Conservation (phyloP, 2,888 invertebrate species). For the Ceramica pisi region DNA sequence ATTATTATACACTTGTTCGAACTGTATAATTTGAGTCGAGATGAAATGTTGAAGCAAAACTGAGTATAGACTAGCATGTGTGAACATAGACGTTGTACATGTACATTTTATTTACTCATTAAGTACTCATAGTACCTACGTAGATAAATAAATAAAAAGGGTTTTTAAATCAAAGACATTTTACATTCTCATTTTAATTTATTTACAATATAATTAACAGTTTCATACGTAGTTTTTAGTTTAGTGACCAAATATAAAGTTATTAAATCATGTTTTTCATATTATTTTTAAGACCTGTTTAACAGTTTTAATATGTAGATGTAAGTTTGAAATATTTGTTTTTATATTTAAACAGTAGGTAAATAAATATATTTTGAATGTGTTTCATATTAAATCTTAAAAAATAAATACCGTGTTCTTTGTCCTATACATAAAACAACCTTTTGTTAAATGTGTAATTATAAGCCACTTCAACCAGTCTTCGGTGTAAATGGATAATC, state of each 20-base stretch:
- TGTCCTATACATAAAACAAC: not conserved
- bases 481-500: too few species aligned
- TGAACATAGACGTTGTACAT: not conserved
- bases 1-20: not conserved
- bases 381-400: not conserved
- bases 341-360: not conserved
- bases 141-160: not conserved
- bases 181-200: slow-evolving; percentile 24
- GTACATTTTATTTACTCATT: not conserved
- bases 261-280: slow-evolving; percentile 3
- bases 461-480: not conserved
- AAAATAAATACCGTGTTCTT: not conserved
- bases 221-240: slow-evolving; percentile 12
- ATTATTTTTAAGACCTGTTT: slow-evolving; percentile 13
- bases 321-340: not conserved
- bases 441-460: not conserved
- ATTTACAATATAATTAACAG: slow-evolving; percentile 1
- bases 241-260: slow-evolving; percentile 30
- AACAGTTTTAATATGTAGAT: not conserved
- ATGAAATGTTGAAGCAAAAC: not conserved
- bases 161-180: slow-evolving; percentile 24
- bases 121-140: not conserved
- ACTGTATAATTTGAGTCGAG: not conserved
- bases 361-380: not conserved
- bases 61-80: not conserved